phyloP scores from a whole-genome alignment of 92 coral and sea anemone genomes.

The Virgularia gustaviana region DNA sequence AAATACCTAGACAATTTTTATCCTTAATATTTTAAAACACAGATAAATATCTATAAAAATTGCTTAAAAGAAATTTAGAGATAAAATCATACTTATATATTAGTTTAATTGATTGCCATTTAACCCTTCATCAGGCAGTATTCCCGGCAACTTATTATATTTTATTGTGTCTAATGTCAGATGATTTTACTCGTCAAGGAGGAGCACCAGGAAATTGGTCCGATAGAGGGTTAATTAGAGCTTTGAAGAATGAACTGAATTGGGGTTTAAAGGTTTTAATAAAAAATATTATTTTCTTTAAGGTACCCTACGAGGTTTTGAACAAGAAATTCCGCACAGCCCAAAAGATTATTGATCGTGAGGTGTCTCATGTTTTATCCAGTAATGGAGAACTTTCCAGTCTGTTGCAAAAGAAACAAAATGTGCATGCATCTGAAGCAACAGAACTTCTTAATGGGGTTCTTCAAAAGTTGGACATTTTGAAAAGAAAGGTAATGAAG shows the following conservation, averaged over 20 bases:
- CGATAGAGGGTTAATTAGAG: too few species aligned
- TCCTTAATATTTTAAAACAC: too few species aligned
- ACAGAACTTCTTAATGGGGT: constrained; percentile 85
- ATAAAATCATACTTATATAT: too few species aligned
- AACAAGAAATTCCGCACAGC: constrained; percentile 95
- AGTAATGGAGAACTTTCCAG: constrained; percentile 76
- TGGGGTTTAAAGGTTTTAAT: neutral
- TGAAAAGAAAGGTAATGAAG: constrained; percentile 77
- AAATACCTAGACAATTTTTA: too few species aligned
- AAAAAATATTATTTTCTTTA: neutral
- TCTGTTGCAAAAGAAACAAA: constrained; percentile 57
- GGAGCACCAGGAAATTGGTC: too few species aligned
- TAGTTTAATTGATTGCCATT: too few species aligned
- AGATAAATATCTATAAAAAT: too few species aligned
- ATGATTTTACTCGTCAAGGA: too few species aligned
- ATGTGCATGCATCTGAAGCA: constrained; percentile 80
- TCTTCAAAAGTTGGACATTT: constrained; percentile 77
- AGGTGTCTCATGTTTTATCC: constrained; percentile 79
- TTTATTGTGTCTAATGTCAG: too few species aligned
- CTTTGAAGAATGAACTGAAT: neutral
- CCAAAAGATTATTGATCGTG: constrained; percentile 94
- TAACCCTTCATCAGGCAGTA: too few species aligned
- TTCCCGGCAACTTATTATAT: neutral
- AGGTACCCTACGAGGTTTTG: constrained; percentile 95
- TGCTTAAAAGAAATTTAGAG: too few species aligned